phyloP scores from a whole-genome alignment of 2,888 invertebrate species.

The Cheilosia soror region DNA sequence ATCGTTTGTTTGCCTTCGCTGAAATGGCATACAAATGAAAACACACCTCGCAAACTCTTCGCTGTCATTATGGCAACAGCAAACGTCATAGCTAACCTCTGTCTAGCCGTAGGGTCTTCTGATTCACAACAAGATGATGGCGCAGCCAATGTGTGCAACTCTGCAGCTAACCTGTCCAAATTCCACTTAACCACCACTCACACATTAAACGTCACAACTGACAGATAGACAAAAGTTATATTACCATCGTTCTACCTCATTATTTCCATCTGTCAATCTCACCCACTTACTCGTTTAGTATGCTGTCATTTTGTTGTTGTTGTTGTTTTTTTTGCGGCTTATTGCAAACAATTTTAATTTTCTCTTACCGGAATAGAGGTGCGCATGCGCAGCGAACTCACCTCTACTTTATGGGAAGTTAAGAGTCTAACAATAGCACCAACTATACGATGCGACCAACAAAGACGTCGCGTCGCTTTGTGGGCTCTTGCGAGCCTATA shows the following conservation, averaged over 20 bases:
- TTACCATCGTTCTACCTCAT: constrained; percentile 21
- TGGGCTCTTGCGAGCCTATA: constrained; percentile 40
- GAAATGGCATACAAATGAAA: too few species aligned
- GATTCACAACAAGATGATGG: constrained; percentile 12
- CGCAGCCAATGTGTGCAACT: constrained; percentile 15
- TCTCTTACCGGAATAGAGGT: constrained; percentile 20
- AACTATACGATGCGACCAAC: too few species aligned
- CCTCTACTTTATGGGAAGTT: constrained; percentile 54
- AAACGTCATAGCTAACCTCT: not conserved
- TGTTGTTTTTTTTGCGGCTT: not conserved
- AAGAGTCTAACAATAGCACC: not conserved
- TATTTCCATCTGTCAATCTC: constrained; percentile 61
- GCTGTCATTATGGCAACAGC: not conserved
- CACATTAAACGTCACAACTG: constrained; percentile 59
- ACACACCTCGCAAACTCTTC: not conserved
- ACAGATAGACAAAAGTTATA: constrained; percentile 65
- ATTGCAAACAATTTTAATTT: constrained; percentile 57
- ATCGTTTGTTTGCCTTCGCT: too few species aligned
- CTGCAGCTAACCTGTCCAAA: constrained; percentile 28
- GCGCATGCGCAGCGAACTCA: constrained; percentile 37
- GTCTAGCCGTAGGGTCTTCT: constrained; percentile 21
- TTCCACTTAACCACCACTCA: constrained; percentile 64
- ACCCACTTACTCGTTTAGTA: constrained; percentile 44
- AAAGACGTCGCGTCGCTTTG: not conserved
- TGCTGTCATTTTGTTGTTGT: not conserved